A percentile compares a stretch with the other conserved stretches of the same genome.
These are phyloP conservation scores for Drosophila yooni DNA, from an alignment of 2,888 invertebrate species.

Conservation along the genomic window DNA sequence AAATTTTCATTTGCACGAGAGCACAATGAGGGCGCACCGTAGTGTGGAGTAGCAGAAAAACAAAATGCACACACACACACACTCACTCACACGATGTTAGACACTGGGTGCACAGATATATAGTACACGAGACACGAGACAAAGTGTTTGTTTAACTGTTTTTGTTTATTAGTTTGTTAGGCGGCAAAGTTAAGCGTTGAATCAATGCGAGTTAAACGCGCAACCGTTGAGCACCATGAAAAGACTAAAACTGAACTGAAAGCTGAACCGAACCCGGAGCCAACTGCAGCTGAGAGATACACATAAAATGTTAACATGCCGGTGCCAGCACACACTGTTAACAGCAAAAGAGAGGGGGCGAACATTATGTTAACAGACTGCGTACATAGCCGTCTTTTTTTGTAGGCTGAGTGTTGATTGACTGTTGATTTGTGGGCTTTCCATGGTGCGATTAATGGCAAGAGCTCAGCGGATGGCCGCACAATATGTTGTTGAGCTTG, in stretches of 20 bases:
- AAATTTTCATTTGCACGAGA: constrained; percentile 80
- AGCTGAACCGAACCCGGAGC: constrained; percentile 27
- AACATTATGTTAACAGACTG: constrained; percentile 28
- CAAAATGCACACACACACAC: constrained; percentile 43
- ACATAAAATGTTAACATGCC: constrained; percentile 48
- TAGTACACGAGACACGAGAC: constrained; percentile 51
- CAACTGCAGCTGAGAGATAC: constrained; percentile 39
- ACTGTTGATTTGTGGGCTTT: constrained; percentile 71
- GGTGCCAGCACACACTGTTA: constrained; percentile 15
- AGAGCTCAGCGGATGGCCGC: constrained; percentile 58
- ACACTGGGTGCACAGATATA: constrained; percentile 14
- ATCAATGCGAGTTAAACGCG: constrained; percentile 34
- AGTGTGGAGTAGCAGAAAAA: constrained; percentile 48
- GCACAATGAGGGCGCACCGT: constrained; percentile 78
- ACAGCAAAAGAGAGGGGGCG: constrained; percentile 16
- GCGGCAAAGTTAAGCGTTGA: constrained; percentile 38
- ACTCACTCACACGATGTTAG: constrained; percentile 14
- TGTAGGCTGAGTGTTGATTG: constrained; percentile 64
- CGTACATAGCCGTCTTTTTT: background rate
- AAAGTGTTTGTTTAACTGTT: constrained; percentile 70
- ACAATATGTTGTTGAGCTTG: constrained; percentile 65
- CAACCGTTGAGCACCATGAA: constrained; percentile 69
- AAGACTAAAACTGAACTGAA: constrained; percentile 71
- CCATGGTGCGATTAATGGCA: constrained; percentile 68
- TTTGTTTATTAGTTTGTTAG: constrained; percentile 64